Conservation (phyloP, 2,888 invertebrate genomes). For the Brenthis ino region DNA sequence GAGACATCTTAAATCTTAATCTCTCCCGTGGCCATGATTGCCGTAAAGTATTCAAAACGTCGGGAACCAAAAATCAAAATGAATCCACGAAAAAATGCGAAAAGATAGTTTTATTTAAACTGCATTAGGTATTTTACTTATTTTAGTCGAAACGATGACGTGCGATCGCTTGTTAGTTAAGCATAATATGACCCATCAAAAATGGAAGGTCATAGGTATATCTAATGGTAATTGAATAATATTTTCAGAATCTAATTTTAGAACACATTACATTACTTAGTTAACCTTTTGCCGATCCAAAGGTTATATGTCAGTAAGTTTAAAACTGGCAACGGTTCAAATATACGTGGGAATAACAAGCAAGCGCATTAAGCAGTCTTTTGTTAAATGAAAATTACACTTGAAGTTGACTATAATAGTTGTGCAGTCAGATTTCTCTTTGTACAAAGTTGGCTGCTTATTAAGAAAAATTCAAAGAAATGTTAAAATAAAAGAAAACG, state of each 20-base stretch:
- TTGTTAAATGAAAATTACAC: conserved; percentile 21
- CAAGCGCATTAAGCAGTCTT: conserved; percentile 21
- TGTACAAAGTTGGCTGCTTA: conserved; percentile 7
- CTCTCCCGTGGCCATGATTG: no score
- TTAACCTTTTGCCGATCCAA: conserved; percentile 18
- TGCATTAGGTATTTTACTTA: no score
- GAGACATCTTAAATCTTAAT: no score
- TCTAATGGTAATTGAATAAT: background rate
- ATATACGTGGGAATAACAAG: conserved; percentile 21
- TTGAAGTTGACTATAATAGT: conserved; percentile 17
- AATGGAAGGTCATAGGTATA: no score
- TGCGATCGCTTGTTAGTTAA: no score
- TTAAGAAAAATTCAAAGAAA: background rate
- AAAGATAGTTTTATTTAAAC: no score
- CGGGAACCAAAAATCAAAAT: no score
- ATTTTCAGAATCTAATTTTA: conserved; percentile 11
- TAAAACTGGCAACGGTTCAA: conserved; percentile 19
- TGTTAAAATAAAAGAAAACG: background rate
- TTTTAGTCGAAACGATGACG: no score
- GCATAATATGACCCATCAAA: no score
- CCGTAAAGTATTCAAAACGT: no score
- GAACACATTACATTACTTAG: conserved; percentile 7
- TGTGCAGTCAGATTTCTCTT: background rate
- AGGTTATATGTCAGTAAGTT: conserved; percentile 13
- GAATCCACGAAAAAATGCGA: no score